Evolutionary conservation across 2,888 invertebrate genomes (phyloP), one percentile per base, ranked within the genome.

Genomic region (Troilus luridus): DNA sequence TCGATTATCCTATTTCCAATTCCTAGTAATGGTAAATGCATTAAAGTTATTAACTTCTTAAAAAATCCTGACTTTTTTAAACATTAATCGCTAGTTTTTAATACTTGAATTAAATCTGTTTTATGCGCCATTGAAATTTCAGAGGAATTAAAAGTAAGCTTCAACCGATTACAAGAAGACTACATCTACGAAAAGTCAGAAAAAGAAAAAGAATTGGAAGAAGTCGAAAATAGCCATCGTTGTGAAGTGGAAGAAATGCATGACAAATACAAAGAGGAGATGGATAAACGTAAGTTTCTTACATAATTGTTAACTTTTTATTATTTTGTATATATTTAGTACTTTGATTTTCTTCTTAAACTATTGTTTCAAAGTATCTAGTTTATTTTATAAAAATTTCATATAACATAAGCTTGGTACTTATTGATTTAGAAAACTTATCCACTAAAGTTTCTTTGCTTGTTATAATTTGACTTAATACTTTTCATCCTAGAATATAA

Each of bases 101-200:
- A 58, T 89, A 17, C 5, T 58, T 19, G n/a, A 21, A 21, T 14
- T 8, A 58, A 0, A 85, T 41, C 17, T 77, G 10, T 81, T 41
- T 85, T 62, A 12, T 67, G 11, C n/a, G 85, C 56, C 10, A 12
- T 56, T 85, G n/a, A 56, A 19, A 12, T 92, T 92, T 54, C 93
- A 93, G 93, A 95, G 93, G 95, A 95, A 93, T 93, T 94, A 77
- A 93, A 93, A 91, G 93, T 93, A 92, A 94, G 93, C 92, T 94
- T 94, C 92, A 93, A 93, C 91, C 93, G 94, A 92, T 93, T 94
- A 91, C 94, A 94, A 92, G 94, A 94, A 92, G 93, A 93, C 88
- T 93, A 95, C 91, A 92, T 93, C 8, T 93, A 94, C 90, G 94
- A 95, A 92, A 94, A 94, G 92, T 93, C 93, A 88, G 93, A 94